Evolutionary conservation across 2,797 vertebrate species (phyloP), one percentile per base, ranked within the genome.

Genomic region (Oceanodroma leucorhoa): DNA sequence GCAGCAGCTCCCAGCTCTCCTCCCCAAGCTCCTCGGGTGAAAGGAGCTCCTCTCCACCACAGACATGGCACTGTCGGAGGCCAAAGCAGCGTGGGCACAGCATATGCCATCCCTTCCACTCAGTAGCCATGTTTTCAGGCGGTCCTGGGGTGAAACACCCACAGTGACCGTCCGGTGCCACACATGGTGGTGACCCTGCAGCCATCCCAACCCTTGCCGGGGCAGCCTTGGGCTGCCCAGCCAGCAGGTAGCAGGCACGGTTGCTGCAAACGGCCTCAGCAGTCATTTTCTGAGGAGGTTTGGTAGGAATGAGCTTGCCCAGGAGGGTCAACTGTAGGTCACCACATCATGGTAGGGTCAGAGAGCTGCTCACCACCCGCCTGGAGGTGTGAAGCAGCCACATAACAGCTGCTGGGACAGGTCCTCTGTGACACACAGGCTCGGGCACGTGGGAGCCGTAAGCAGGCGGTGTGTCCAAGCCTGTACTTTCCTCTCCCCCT

Each of bases 1-100:
- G 18, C 11, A 48, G 46, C 22, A 32, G 5, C 9, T 82, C 13
- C 30, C 29, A 22, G 26, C 9, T 36, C 14, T 50, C 6, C 21
- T 51, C 6, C 1, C 14, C 5, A 1, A 5, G 11, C 8, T 21
- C 10, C 15, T 10, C 0, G 0, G 3, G 12, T 14, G 4, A 16
- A 24, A 24, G 30, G 2, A 66, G 27, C 6, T 1, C 0, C 10
- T 62, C 4, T 32, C 10, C n/a, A 14, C 4, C 24, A 4, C 3
- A 4, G 2, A 34, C 2, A 1, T 21, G 38, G 26, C 15, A 8
- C 11, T 11, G 17, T 16, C 21, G 34, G 36, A 32, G 2, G 6
- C 6, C 3, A 55, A 66, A 78, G 15, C 7, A 12, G 3, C 11
- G 24, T 24, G 9, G 4, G 10, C 5, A 12, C 6, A 14, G 13